phyloP scores from a whole-genome alignment of 2,888 invertebrate species.

The Laspeyria flexula region DNA sequence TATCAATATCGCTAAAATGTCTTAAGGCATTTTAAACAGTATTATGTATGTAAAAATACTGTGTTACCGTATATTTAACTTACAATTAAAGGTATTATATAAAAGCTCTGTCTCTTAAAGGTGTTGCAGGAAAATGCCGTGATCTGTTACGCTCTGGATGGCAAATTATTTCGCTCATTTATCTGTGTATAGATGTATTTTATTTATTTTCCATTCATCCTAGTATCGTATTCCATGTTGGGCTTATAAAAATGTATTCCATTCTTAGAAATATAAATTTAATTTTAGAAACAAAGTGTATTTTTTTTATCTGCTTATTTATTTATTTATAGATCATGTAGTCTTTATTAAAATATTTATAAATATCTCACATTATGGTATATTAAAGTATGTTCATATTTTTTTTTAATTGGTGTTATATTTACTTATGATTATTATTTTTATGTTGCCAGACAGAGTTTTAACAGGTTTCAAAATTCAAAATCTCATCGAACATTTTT shows the following conservation, averaged over 20 bases:
- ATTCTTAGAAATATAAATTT: neutral
- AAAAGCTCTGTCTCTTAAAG: constrained; percentile 54
- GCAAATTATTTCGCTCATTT: constrained; percentile 58
- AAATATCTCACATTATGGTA: too few relatives aligned
- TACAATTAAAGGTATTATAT: constrained; percentile 35
- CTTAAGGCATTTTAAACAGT: constrained; percentile 26
- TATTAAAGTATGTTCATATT: too few relatives aligned
- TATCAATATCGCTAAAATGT: too few relatives aligned
- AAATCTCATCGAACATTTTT: constrained; percentile 71
- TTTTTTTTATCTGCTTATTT: neutral
- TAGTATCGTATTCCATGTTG: constrained; percentile 3
- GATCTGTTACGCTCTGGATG: constrained; percentile 77
- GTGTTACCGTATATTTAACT: constrained; percentile 31
- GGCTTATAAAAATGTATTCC: neutral
- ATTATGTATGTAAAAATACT: constrained; percentile 13
- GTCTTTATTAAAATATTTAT: neutral
- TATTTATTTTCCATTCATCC: constrained; percentile 15
- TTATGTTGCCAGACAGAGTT: constrained; percentile 75
- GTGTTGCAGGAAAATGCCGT: constrained; percentile 61
- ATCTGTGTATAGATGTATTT: constrained; percentile 32
- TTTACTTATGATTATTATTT: constrained; percentile 19
- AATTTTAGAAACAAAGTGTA: neutral
- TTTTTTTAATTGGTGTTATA: too few relatives aligned
- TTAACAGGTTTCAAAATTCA: constrained; percentile 79
- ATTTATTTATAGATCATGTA: neutral